These are phyloP conservation scores for Siniperca scherzeri DNA, from an alignment of 2,797 vertebrate genomes.

Conservation along the genomic window DNA sequence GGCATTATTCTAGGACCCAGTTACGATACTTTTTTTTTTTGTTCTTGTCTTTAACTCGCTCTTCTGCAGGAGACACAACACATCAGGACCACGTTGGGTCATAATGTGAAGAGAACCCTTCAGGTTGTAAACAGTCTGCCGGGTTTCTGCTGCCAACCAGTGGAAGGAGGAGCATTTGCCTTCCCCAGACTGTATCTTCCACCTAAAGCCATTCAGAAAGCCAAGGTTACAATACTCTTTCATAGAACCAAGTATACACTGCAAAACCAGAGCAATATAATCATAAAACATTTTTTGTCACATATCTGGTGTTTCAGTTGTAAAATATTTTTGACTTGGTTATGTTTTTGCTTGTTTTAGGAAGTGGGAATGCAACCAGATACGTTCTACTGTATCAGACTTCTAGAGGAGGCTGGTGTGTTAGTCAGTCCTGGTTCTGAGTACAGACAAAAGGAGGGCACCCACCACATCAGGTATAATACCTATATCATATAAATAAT, in stretches of 20 bases:
- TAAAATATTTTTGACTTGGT: background rate
- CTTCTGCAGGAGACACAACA: conserved; percentile 75
- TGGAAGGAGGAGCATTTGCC: conserved; percentile 76
- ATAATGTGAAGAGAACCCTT: conserved; percentile 61
- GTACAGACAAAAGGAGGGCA: conserved; percentile 76
- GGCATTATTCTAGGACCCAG: background rate
- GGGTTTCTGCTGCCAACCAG: conserved; percentile 76
- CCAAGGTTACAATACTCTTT: conserved; percentile 71
- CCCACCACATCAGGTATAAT: conserved; percentile 83
- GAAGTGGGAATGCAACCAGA: conserved; percentile 80
- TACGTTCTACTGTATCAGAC: conserved; percentile 79
- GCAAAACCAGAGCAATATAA: background rate
- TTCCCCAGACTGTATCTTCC: conserved; percentile 82
- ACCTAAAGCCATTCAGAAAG: conserved; percentile 71
- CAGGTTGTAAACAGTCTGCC: conserved; percentile 75
- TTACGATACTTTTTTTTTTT: background rate
- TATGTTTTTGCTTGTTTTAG: conserved; percentile 57
- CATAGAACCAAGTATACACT: background rate
- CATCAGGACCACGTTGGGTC: conserved; percentile 49
- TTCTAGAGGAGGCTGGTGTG: conserved; percentile 84
- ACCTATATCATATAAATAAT: background rate
- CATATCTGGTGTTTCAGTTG: background rate
- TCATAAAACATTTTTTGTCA: background rate
- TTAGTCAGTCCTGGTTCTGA: conserved; percentile 73
- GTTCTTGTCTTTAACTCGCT: background rate